These are phyloP conservation scores for Heliocidaris tuberculata DNA, from an alignment of 35 echinoderm and acorn worm species.

Conservation along the genomic window DNA sequence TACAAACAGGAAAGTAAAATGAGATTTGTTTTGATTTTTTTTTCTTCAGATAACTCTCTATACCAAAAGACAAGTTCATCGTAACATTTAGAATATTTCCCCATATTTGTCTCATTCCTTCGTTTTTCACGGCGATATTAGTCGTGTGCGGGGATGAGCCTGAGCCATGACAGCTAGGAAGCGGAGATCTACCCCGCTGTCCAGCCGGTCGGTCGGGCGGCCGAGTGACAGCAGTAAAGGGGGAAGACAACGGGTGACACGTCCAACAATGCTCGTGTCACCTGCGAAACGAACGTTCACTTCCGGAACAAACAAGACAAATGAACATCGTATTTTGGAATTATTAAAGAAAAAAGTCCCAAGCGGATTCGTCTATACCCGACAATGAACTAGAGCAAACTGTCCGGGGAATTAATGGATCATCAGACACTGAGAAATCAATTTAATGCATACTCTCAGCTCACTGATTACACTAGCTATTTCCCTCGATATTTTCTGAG, in stretches of 20 bases:
- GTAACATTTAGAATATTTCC: background rate
- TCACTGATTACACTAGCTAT: too few species aligned
- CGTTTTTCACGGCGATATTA: background rate
- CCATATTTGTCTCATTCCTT: background rate
- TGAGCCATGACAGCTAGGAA: background rate
- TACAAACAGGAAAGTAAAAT: too few species aligned
- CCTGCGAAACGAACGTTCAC: background rate
- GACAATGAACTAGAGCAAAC: background rate
- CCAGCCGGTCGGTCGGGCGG: background rate
- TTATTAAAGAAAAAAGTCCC: background rate
- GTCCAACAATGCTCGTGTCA: background rate
- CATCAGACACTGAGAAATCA: background rate
- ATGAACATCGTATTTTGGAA: background rate
- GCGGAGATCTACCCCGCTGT: background rate
- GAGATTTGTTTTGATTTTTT: too few species aligned
- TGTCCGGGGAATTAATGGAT: background rate
- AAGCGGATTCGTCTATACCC: background rate
- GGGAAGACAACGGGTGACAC: background rate
- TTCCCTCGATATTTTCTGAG: too few species aligned
- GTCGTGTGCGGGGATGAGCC: background rate
- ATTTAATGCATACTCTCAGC: background rate
- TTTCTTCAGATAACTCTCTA: background rate
- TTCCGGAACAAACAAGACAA: background rate
- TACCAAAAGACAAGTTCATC: background rate
- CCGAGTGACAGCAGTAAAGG: background rate